Conservation (phyloP, 2,888 invertebrate genomes). For the Polyommatus iphigenia region DNA sequence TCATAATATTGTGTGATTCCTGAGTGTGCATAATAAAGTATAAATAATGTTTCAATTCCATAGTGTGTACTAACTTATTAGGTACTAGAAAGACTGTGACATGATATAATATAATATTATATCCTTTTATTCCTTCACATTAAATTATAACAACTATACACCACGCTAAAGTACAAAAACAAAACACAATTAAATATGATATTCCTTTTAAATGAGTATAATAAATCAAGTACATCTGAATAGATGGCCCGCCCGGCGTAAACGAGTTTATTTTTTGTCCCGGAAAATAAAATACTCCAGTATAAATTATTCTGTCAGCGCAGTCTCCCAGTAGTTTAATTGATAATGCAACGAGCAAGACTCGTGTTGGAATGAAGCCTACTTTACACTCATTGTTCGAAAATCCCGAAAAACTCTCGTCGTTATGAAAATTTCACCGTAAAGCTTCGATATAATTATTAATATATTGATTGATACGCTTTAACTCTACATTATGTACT, state of each 20-base stretch:
- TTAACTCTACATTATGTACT: neutral
- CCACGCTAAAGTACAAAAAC: neutral
- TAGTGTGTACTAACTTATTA: too few species aligned
- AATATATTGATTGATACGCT: neutral
- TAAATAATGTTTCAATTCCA: too few species aligned
- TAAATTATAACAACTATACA: too few species aligned
- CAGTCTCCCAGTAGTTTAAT: slow-evolving; percentile 40
- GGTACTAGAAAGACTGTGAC: too few species aligned
- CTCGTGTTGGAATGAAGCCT: neutral
- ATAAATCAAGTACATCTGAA: slow-evolving; percentile 39
- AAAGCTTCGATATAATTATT: neutral
- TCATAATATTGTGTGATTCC: too few species aligned
- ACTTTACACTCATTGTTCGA: slow-evolving; percentile 7
- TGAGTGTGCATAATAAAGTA: too few species aligned
- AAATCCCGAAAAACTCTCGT: slow-evolving; percentile 14
- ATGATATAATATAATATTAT: too few species aligned
- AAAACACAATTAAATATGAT: slow-evolving; percentile 24
- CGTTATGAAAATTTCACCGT: neutral
- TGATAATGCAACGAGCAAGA: slow-evolving; percentile 36
- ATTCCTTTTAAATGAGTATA: slow-evolving; percentile 32
- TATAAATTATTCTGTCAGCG: slow-evolving; percentile 42
- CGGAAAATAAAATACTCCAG: slow-evolving; percentile 40
- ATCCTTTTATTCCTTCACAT: too few species aligned
- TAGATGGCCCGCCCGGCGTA: slow-evolving; percentile 38
- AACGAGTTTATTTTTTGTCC: slow-evolving; percentile 39